A percentile compares a stretch with the other conserved stretches of the same genome.
phyloP scores from a whole-genome alignment of 2,888 invertebrate species.

The Tenthredo amoena region DNA sequence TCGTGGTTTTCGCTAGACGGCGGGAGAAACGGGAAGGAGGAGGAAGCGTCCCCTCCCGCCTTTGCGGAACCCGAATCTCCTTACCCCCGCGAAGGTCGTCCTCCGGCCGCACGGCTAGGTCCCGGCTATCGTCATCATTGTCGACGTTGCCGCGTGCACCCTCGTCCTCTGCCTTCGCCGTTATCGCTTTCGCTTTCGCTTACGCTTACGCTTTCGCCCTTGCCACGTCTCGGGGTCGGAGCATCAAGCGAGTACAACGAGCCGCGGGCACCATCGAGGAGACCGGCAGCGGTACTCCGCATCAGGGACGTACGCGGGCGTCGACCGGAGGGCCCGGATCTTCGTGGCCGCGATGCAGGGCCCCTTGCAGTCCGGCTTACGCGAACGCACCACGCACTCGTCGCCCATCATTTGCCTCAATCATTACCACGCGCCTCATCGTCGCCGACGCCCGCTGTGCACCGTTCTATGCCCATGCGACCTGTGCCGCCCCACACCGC shows the following conservation, averaged over 20 bases:
- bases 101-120: background rate
- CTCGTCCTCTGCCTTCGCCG: slow-evolving; percentile 4
- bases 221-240: background rate
- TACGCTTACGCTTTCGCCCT: slow-evolving; percentile 45
- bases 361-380: slow-evolving; percentile 74
- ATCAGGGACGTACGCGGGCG: slow-evolving; percentile 58
- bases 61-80: background rate
- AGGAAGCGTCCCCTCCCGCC: background rate
- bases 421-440: slow-evolving; percentile 26
- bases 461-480: slow-evolving; percentile 72
- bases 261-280: background rate
- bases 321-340: slow-evolving; percentile 76
- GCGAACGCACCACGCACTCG: slow-evolving; percentile 65
- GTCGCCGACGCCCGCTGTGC: slow-evolving; percentile 59
- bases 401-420: slow-evolving; percentile 35
- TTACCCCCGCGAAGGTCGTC: background rate
- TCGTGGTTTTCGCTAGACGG: background rate
- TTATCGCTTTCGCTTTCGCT: slow-evolving; percentile 3
- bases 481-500: slow-evolving; percentile 69
- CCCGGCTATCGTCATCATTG: background rate
- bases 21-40: slow-evolving; percentile 3
- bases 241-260: background rate
- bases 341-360: slow-evolving; percentile 78
- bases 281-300: slow-evolving; percentile 48
- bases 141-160: background rate